phyloP scores from a whole-genome alignment of 2,888 invertebrate species.

The Acanthopleura granulata region DNA sequence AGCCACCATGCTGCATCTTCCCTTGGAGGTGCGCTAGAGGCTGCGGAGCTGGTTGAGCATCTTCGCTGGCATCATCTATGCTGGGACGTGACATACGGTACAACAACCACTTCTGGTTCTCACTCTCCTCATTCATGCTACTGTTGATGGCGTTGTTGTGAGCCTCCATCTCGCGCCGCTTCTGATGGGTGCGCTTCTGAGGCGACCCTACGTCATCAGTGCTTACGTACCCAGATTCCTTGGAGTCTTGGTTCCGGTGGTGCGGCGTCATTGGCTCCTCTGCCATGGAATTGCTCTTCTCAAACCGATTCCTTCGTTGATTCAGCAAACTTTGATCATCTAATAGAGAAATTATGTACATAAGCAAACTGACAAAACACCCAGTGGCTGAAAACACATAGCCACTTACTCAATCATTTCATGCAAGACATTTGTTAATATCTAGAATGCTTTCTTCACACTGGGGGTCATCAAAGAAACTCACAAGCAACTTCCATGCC shows the following conservation, averaged over 20 bases:
- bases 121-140: slow-evolving; percentile 37
- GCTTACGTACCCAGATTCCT: slow-evolving; percentile 38
- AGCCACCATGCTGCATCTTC: not conserved
- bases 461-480: no score
- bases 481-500: no score
- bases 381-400: no score
- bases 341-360: not conserved
- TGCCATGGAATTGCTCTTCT: not conserved
- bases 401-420: no score
- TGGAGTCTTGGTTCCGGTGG: slow-evolving; percentile 10
- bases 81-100: slow-evolving; percentile 67
- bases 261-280: not conserved
- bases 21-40: not conserved
- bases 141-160: slow-evolving; percentile 46
- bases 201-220: slow-evolving; percentile 8
- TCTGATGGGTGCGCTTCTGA: not conserved
- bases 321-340: slow-evolving; percentile 11
- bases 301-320: slow-evolving; percentile 10
- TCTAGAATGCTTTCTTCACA: no score
- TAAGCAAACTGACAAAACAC: no score
- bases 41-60: slow-evolving; percentile 20
- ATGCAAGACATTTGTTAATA: no score
- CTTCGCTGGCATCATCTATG: slow-evolving; percentile 35
- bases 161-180: slow-evolving; percentile 33
- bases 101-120: slow-evolving; percentile 68